Evolutionary conservation across 53 echinoderm and acorn worm species (phyloP).

Genomic region (Antedon mediterranea): DNA sequence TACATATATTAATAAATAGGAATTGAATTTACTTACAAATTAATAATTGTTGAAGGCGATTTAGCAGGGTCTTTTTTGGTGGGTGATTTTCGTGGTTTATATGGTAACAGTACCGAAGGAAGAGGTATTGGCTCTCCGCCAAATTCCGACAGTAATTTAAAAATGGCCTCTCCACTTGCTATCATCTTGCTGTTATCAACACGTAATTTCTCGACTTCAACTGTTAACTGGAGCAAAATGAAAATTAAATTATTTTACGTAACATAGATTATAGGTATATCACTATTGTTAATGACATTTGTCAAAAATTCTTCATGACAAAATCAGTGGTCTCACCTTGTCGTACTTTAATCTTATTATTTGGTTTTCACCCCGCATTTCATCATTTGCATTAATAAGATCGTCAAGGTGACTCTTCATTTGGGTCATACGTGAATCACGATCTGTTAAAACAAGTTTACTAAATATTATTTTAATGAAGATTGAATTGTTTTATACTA

Average conservation of each 20-base stretch:
- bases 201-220: slow-evolving; percentile 42
- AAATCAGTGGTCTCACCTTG: slow-evolving; percentile 34
- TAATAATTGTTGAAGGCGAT: slow-evolving; percentile 48
- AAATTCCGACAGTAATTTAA: slow-evolving; percentile 44
- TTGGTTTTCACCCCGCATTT: slow-evolving; percentile 29
- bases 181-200: slow-evolving; percentile 37
- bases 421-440: slow-evolving; percentile 50
- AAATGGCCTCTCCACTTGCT: slow-evolving; percentile 47
- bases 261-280: too few species aligned
- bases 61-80: slow-evolving; percentile 45
- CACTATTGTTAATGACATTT: too few species aligned
- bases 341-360: slow-evolving; percentile 41
- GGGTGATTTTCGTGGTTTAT: slow-evolving; percentile 52
- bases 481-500: background rate
- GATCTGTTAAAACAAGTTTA: slow-evolving; percentile 25
- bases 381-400: slow-evolving; percentile 47
- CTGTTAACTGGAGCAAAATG: slow-evolving; percentile 29
- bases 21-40: slow-evolving; percentile 43
- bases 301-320: too few species aligned
- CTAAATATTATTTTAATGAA: background rate
- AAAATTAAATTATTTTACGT: background rate
- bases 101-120: slow-evolving; percentile 45
- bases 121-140: slow-evolving; percentile 60
- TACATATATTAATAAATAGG: background rate
- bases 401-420: slow-evolving; percentile 61